Percentiles rank a stretch among this genome's conserved stretches.
Evolutionary conservation across 1,140 invertebrate species (phyloP).

Genomic region (Drosophila ambigua): DNA sequence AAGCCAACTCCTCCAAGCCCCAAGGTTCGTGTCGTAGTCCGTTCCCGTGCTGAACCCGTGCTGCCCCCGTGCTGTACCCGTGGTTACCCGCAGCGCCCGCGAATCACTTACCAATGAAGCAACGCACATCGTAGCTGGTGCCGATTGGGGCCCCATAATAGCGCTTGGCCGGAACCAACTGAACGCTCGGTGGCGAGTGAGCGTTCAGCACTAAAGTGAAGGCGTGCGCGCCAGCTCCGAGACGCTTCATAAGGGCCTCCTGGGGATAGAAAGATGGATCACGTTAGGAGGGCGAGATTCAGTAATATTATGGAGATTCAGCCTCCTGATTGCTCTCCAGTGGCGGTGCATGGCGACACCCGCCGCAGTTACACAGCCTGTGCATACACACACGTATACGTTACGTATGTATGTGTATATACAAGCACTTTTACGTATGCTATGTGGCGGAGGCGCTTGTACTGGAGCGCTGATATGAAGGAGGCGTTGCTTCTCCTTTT

Average conservation of each 20-base stretch:
- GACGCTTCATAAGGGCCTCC: conserved; percentile 91
- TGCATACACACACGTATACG: too few relatives aligned
- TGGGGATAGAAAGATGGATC: conserved; percentile 76
- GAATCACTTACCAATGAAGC: conserved; percentile 79
- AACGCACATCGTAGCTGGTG: conserved; percentile 91
- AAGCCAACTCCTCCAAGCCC: too few relatives aligned
- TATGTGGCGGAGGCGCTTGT: too few relatives aligned
- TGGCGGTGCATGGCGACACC: not conserved
- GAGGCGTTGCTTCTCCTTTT: too few relatives aligned
- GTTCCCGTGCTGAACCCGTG: too few relatives aligned
- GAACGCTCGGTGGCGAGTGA: conserved; percentile 93
- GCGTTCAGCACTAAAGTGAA: conserved; percentile 92
- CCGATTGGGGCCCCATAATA: conserved; percentile 95
- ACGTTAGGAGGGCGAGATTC: not conserved
- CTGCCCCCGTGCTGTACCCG: not conserved
- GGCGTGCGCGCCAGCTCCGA: conserved; percentile 91
- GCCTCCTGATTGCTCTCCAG: conserved; percentile 56
- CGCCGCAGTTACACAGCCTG: too few relatives aligned
- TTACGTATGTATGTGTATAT: too few relatives aligned
- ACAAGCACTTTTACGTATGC: too few relatives aligned
- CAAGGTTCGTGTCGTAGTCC: too few relatives aligned
- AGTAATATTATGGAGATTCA: conserved; percentile 26
- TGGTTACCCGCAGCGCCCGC: too few relatives aligned
- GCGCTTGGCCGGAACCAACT: conserved; percentile 94
- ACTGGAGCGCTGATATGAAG: too few relatives aligned